phyloP scores from a whole-genome alignment of 2,888 invertebrate genomes.

The Aphidoletes aphidimyza region DNA sequence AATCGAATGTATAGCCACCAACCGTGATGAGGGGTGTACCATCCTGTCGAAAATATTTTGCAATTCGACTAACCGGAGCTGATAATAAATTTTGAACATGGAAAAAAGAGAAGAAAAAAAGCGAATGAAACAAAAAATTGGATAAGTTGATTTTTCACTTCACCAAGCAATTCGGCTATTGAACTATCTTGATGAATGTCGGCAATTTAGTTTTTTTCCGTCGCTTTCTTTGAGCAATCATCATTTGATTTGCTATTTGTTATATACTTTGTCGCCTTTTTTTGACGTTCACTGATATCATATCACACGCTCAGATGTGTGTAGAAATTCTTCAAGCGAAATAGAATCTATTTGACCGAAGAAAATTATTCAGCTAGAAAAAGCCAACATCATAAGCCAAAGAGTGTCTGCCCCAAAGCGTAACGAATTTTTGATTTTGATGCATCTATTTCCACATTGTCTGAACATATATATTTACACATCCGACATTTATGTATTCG shows the following conservation, averaged over 20 bases:
- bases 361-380: neutral
- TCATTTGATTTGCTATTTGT: neutral
- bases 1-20: constrained; percentile 84
- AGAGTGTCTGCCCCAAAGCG: too few species aligned
- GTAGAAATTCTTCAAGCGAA: neutral
- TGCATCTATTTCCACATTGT: too few species aligned
- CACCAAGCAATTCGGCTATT: neutral
- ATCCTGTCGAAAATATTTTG: constrained; percentile 79
- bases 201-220: neutral
- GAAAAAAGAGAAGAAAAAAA: neutral
- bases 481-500: too few species aligned
- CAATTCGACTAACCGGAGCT: constrained; percentile 84
- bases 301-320: neutral
- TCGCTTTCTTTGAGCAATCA: neutral
- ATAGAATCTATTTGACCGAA: neutral
- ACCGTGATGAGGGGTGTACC: constrained; percentile 82
- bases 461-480: too few species aligned
- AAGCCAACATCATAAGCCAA: neutral
- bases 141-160: constrained; percentile 34
- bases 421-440: too few species aligned
- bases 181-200: neutral
- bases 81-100: constrained; percentile 61
- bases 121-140: neutral
- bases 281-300: neutral
- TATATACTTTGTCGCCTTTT: neutral